Evolutionary conservation across 2,113 vertebrate genomes (phyloP).

Genomic region (Synchiropus splendidus): DNA sequence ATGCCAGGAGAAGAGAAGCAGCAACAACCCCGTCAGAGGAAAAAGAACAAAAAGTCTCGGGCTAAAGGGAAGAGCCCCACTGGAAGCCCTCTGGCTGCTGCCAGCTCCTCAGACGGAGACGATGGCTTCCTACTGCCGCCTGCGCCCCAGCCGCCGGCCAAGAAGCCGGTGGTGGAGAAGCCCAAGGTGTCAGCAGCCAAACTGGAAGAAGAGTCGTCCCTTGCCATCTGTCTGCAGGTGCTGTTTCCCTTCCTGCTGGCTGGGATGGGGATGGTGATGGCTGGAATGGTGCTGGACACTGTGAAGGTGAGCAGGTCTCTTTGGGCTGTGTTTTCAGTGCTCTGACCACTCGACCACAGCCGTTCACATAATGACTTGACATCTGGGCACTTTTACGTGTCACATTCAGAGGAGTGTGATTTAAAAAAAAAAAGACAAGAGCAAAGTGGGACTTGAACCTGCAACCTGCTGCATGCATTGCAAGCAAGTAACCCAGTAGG

Average conservation of each 20-base stretch:
- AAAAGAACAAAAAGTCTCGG: slow-evolving; percentile 64
- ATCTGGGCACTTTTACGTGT: too few species aligned
- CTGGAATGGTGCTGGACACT: slow-evolving; percentile 82
- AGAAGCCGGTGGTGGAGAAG: slow-evolving; percentile 56
- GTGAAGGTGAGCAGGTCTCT: slow-evolving; percentile 83
- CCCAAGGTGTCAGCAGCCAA: slow-evolving; percentile 57
- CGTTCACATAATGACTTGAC: too few species aligned
- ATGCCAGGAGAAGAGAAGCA: slow-evolving; percentile 79
- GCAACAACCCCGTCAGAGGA: slow-evolving; percentile 71
- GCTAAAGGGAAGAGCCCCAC: slow-evolving; percentile 61
- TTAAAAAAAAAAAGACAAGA: too few species aligned
- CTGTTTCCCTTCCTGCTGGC: slow-evolving; percentile 81
- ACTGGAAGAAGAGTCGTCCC: slow-evolving; percentile 69
- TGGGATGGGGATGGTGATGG: slow-evolving; percentile 89
- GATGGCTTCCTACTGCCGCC: slow-evolving; percentile 44
- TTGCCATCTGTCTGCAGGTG: slow-evolving; percentile 78
- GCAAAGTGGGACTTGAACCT: too few species aligned
- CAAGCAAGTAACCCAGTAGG: too few species aligned
- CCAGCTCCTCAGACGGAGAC: slow-evolving; percentile 34
- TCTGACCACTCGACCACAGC: too few species aligned
- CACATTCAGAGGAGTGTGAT: too few species aligned
- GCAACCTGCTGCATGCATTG: too few species aligned
- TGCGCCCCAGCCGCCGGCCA: slow-evolving; percentile 21
- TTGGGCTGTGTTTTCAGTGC: too few species aligned
- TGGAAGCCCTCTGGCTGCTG: slow-evolving; percentile 36